These are phyloP conservation scores for Candoia aspera DNA, from an alignment of 2,113 vertebrate genomes.

Conservation along the genomic window DNA sequence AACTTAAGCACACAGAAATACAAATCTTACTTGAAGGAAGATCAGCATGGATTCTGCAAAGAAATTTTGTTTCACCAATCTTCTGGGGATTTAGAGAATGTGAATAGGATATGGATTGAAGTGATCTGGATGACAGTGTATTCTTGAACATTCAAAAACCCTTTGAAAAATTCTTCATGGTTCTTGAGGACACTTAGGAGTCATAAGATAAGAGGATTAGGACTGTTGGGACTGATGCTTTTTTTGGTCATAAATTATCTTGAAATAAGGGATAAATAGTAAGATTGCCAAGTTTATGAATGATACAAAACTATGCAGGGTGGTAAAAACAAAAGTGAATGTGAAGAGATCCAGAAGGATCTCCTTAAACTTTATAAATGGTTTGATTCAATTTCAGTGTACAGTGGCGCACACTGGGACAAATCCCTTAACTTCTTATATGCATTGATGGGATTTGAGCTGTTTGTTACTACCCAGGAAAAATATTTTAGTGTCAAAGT, in stretches of 20 bases:
- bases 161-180: neutral
- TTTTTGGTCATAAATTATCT: neutral
- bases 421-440: neutral
- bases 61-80: neutral
- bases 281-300: neutral
- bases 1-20: neutral
- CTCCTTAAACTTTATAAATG: neutral
- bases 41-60: neutral
- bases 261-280: neutral
- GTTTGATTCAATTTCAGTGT: neutral
- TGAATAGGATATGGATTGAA: neutral
- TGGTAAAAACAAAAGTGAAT: neutral
- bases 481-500: neutral
- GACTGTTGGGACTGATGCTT: neutral
- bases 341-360: neutral
- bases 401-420: neutral
- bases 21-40: neutral
- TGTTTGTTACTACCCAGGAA: neutral
- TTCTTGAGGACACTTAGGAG: neutral
- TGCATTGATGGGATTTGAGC: neutral
- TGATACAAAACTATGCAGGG: neutral
- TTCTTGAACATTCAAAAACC: neutral
- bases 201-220: neutral
- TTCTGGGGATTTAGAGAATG: neutral
- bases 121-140: neutral